A percentile compares a stretch with the other conserved stretches of the same genome.
Conservation (phyloP, 1,140 invertebrate species). For the Drosophila orena region DNA sequence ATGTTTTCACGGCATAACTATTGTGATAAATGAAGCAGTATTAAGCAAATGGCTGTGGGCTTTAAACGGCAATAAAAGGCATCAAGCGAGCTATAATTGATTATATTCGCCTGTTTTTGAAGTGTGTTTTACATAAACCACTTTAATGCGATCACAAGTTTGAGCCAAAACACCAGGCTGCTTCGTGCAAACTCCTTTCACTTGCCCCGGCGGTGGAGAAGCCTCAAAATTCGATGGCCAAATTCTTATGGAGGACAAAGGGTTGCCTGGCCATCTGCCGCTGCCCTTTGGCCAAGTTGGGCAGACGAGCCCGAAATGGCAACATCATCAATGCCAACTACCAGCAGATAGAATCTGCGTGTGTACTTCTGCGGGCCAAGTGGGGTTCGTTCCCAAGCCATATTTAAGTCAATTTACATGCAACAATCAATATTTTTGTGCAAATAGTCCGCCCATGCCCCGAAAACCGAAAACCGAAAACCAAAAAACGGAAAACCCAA, state of each 20-base stretch:
- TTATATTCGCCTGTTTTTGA: too few species aligned
- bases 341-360: slow-evolving; percentile 46
- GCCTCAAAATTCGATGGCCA: slow-evolving; percentile 2
- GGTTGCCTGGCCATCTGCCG: slow-evolving; percentile 9
- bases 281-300: slow-evolving; percentile 15
- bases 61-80: background rate
- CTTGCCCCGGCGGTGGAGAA: too few species aligned
- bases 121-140: too few species aligned
- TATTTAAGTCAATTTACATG: slow-evolving; percentile 70
- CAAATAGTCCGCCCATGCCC: slow-evolving; percentile 52
- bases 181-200: background rate
- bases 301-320: slow-evolving; percentile 38
- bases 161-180: slow-evolving; percentile 2
- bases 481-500: background rate
- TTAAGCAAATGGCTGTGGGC: background rate
- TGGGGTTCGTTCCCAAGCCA: slow-evolving; percentile 30
- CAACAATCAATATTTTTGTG: slow-evolving; percentile 69
- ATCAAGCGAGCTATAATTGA: too few species aligned
- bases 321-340: slow-evolving; percentile 63
- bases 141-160: too few species aligned
- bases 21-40: slow-evolving; percentile 11
- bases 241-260: background rate
- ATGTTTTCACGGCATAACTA: slow-evolving; percentile 12
- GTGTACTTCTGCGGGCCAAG: slow-evolving; percentile 1
- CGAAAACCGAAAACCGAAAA: background rate